Evolutionary conservation across 2,888 invertebrate genomes (phyloP).

Genomic region (Eristalis intricaria): DNA sequence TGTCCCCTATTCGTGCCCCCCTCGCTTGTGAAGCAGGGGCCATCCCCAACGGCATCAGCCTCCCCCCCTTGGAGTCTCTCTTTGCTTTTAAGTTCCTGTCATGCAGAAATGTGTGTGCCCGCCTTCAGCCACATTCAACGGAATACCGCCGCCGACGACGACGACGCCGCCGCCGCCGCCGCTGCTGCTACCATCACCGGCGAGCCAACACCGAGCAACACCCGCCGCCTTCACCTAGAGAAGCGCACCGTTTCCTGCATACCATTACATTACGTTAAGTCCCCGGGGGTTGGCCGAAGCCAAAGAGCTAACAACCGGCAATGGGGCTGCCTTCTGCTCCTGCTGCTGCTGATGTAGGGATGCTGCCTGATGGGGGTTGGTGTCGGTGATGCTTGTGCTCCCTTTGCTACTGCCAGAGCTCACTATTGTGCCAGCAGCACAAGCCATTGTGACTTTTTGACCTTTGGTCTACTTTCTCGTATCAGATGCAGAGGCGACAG

Average conservation of each 20-base stretch:
- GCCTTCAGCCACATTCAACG: slow-evolving; percentile 38
- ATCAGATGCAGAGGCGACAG: slow-evolving; percentile 56
- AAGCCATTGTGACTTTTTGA: slow-evolving; percentile 71
- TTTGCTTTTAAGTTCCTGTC: slow-evolving; percentile 34
- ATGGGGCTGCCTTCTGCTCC: slow-evolving; percentile 41
- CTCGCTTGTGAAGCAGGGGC: neutral
- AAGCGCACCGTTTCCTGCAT: slow-evolving; percentile 10
- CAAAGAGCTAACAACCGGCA: slow-evolving; percentile 61
- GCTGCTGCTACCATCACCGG: neutral
- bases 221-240: neutral
- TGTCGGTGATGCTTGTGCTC: neutral
- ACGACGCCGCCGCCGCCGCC: slow-evolving; percentile 3
- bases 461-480: slow-evolving; percentile 69
- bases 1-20: neutral
- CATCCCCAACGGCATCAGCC: slow-evolving; percentile 4
- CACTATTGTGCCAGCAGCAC: slow-evolving; percentile 64
- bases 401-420: slow-evolving; percentile 44
- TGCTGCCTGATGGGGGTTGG: neutral
- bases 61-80: slow-evolving; percentile 16
- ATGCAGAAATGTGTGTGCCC: slow-evolving; percentile 22
- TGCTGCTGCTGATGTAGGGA: too few species aligned
- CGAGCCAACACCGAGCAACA: neutral
- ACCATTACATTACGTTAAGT: slow-evolving; percentile 66
- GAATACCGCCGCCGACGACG: slow-evolving; percentile 26
- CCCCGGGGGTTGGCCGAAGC: slow-evolving; percentile 58